These are phyloP conservation scores for Microtus ochrogaster DNA, from an alignment of 2,113 vertebrate species.

Conservation along the genomic window DNA sequence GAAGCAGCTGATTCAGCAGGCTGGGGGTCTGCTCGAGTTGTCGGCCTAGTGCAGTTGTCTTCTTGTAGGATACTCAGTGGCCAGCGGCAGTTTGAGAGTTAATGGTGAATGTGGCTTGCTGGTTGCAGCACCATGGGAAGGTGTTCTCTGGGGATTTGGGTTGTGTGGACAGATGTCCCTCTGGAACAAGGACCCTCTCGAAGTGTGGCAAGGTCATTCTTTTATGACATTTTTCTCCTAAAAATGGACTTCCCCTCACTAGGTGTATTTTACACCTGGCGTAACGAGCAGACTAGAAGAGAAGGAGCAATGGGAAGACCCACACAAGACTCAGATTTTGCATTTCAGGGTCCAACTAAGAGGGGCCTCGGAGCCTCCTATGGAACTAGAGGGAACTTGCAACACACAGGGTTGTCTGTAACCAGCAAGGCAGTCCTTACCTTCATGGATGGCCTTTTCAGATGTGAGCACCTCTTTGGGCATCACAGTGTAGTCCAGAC, in stretches of 20 bases:
- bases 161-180: neutral
- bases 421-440: fast-evolving
- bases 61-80: neutral
- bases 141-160: neutral
- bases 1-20: neutral
- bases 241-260: neutral
- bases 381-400: fast-evolving
- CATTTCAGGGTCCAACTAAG: neutral
- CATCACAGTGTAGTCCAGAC: neutral
- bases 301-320: neutral
- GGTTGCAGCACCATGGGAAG: neutral
- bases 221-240: neutral
- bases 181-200: neutral
- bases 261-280: neutral
- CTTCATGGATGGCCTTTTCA: neutral
- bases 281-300: neutral
- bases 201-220: neutral
- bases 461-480: neutral
- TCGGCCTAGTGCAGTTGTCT: no score
- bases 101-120: neutral
- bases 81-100: neutral
- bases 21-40: neutral
- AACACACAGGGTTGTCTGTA: neutral
- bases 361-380: neutral
- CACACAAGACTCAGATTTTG: neutral